Base-by-base conservation (phyloP, 2,797 vertebrate genomes). In the Lutjanus argentimaculatus region DNA sequence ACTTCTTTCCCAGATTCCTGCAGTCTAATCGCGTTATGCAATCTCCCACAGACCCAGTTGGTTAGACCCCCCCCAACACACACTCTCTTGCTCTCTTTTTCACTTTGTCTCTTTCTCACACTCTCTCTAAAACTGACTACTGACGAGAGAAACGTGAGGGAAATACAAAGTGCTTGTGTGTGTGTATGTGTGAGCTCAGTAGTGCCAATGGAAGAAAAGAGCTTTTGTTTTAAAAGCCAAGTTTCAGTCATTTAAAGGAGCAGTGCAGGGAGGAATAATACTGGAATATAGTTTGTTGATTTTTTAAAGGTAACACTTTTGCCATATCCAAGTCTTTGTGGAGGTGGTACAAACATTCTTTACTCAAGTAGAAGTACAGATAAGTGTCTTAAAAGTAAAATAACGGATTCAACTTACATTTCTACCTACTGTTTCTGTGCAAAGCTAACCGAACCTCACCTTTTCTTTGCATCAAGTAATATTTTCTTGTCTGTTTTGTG, bases 11-110 rank as follows among this genome's bases (percentile, higher is more conserved):
- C 86, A 86, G 87, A 92, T 91, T 92, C 84, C 89, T 90, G 86
- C 82, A 58, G 81, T 87, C 79, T 89, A 89, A 92, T 92, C 84
- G 30, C 5, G 83, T 94, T 93, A 91, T 57, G 89, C 83, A 90
- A 93, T 78, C 83, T 87, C 64, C 58, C 66, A 49, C 80, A 79
- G 84, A 85, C 75, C 82, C 83, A 64, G 71, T 85, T 63, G 83
- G 82, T 75, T 55, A 66, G 67, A 59, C 58, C 42, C 53, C 70
- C 70, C 57, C 46, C 10, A 2, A 15, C 45, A 49, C 53, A 45
- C 73, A 19, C 61, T 45, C 76, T 65, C 36, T 14, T 12, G 12
- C 55, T 62, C 67, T 21, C 73, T 17, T 55, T 7, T 40, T 75
- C 63, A 59, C 67, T 77, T 52, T n/a, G 11, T 77, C 52, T 79